phyloP scores from a whole-genome alignment of 2,888 invertebrate genomes.

The Falcaria lacertinaria region DNA sequence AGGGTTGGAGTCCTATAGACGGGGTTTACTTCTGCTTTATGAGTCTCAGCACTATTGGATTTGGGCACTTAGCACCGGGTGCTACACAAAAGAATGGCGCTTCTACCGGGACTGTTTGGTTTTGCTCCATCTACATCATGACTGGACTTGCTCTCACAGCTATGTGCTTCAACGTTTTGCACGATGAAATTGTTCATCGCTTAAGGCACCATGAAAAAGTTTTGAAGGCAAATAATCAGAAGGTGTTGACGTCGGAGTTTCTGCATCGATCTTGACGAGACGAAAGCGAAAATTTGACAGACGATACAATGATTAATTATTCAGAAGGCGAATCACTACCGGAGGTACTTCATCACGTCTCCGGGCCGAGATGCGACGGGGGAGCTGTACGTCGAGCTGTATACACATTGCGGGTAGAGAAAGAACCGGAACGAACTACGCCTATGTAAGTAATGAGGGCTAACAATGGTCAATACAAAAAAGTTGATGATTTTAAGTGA shows the following conservation, averaged over 20 bases:
- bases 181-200: conserved; percentile 92
- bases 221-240: conserved; percentile 56
- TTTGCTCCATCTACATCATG: conserved; percentile 93
- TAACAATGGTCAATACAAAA: neutral
- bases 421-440: conserved; percentile 59
- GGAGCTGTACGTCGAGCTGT: conserved; percentile 62
- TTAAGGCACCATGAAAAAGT: conserved; percentile 81
- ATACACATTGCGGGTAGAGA: conserved; percentile 60
- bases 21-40: conserved; percentile 97
- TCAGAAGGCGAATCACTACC: conserved; percentile 70
- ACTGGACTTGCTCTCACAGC: conserved; percentile 93
- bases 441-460: conserved; percentile 44
- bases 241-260: conserved; percentile 65
- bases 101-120: conserved; percentile 88
- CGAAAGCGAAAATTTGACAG: conserved; percentile 60
- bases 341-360: conserved; percentile 70
- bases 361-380: conserved; percentile 54
- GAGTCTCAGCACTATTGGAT: conserved; percentile 95
- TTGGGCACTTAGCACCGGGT: conserved; percentile 91
- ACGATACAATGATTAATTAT: conserved; percentile 62
- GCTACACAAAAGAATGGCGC: conserved; percentile 71
- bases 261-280: conserved; percentile 74
- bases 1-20: conserved; percentile 95
- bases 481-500: too few relatives aligned
- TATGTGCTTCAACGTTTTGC: conserved; percentile 94